Conservation (phyloP, 2,888 invertebrate species). For the Ctena decussata region DNA sequence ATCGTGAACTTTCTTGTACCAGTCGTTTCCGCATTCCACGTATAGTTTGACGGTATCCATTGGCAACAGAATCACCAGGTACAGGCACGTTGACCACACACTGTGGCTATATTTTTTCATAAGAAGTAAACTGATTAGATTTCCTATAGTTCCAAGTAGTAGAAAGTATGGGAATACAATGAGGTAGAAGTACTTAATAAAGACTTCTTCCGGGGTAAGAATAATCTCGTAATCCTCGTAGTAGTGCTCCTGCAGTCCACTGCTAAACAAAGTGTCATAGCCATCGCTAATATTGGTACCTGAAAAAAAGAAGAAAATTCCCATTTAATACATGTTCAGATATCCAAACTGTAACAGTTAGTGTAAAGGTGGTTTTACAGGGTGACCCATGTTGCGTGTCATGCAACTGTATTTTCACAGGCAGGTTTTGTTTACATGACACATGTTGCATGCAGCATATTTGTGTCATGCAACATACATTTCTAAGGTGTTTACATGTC, state of each 20-base stretch:
- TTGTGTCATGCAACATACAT: no score
- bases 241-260: neutral
- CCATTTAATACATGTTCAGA: no score
- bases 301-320: neutral
- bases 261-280: neutral
- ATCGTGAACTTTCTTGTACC: slow-evolving; percentile 72
- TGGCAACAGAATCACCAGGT: slow-evolving; percentile 77
- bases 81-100: slow-evolving; percentile 84
- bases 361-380: no score
- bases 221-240: neutral
- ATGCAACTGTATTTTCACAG: no score
- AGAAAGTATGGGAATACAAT: slow-evolving; percentile 80
- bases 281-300: neutral
- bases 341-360: no score
- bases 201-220: slow-evolving; percentile 42
- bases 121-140: slow-evolving; percentile 67
- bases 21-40: slow-evolving; percentile 82
- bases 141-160: slow-evolving; percentile 80
- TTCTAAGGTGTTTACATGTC: no score
- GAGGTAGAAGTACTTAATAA: slow-evolving; percentile 58
- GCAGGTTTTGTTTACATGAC: no score
- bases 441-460: no score
- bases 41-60: slow-evolving; percentile 82
- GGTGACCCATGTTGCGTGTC: no score
- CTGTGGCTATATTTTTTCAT: slow-evolving; percentile 76